Percentiles rank a stretch among this genome's conserved stretches.
phyloP scores from a whole-genome alignment of 2,888 invertebrate genomes.

The Conchocele bisecta region DNA sequence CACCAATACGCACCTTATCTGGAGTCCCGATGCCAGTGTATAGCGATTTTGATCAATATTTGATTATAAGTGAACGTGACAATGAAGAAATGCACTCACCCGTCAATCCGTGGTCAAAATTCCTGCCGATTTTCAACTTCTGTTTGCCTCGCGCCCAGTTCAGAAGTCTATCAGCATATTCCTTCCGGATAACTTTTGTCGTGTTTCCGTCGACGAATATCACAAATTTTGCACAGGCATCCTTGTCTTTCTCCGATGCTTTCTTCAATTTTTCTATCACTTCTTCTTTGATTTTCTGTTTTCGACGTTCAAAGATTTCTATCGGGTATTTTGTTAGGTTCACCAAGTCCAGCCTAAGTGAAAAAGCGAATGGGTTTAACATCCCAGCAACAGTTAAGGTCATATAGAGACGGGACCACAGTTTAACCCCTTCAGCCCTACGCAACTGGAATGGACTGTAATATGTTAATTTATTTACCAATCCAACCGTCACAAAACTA shows the following conservation, averaged over 20 bases:
- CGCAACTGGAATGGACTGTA: no score
- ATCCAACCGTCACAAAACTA: no score
- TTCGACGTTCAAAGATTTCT: slow-evolving; percentile 33
- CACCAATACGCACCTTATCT: no score
- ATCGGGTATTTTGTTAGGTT: slow-evolving; percentile 33
- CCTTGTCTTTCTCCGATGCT: slow-evolving; percentile 10
- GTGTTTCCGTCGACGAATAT: slow-evolving; percentile 43
- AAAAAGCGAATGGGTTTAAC: no score
- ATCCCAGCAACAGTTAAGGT: no score
- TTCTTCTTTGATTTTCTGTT: slow-evolving; percentile 36
- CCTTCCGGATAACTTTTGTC: slow-evolving; percentile 46
- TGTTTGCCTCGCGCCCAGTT: slow-evolving; percentile 43
- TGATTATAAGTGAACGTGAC: no score
- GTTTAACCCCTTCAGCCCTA: no score
- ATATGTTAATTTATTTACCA: no score
- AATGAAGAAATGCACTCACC: neutral
- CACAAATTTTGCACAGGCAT: slow-evolving; percentile 33
- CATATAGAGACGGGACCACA: no score
- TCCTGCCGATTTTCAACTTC: slow-evolving; percentile 25
- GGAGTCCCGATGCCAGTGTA: no score
- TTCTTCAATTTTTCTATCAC: slow-evolving; percentile 42
- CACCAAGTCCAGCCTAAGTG: slow-evolving; percentile 41
- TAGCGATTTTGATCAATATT: no score
- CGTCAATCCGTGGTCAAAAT: neutral
- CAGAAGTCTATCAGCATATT: slow-evolving; percentile 45